phyloP scores from a whole-genome alignment of 1,140 invertebrate genomes.

The Heliconius hermathena region DNA sequence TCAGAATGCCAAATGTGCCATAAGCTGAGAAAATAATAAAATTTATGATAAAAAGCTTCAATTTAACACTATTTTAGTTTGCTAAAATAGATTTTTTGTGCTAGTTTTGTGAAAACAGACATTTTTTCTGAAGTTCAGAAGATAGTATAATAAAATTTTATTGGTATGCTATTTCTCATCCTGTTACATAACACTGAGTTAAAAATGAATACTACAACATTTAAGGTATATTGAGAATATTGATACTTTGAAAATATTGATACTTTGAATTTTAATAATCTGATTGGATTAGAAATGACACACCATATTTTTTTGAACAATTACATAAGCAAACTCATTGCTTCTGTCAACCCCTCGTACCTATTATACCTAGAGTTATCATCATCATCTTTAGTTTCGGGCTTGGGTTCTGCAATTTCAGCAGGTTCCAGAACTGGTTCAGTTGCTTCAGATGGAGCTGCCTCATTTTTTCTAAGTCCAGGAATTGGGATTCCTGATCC shows the following conservation, averaged over 20 bases:
- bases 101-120: conserved; percentile 18
- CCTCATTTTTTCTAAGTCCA: conserved; percentile 85
- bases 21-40: conserved; percentile 38
- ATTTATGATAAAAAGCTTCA: conserved; percentile 32
- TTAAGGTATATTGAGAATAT: background rate
- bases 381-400: conserved; percentile 87
- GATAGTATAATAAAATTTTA: conserved; percentile 22
- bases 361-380: conserved; percentile 90
- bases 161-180: conserved; percentile 45
- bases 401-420: conserved; percentile 77
- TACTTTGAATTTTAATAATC: background rate
- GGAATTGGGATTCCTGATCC: conserved; percentile 87
- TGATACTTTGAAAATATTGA: background rate
- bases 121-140: conserved; percentile 17
- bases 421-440: conserved; percentile 78
- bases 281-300: conserved; percentile 47
- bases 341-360: conserved; percentile 82
- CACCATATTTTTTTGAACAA: conserved; percentile 48
- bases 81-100: conserved; percentile 21
- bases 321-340: conserved; percentile 67
- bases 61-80: conserved; percentile 22
- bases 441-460: conserved; percentile 67
- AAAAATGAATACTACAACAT: background rate
- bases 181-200: conserved; percentile 17
- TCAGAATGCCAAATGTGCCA: conserved; percentile 33